Evolutionary conservation across 2,797 vertebrate genomes (phyloP).

Genomic region (Peromyscus nudipes): DNA sequence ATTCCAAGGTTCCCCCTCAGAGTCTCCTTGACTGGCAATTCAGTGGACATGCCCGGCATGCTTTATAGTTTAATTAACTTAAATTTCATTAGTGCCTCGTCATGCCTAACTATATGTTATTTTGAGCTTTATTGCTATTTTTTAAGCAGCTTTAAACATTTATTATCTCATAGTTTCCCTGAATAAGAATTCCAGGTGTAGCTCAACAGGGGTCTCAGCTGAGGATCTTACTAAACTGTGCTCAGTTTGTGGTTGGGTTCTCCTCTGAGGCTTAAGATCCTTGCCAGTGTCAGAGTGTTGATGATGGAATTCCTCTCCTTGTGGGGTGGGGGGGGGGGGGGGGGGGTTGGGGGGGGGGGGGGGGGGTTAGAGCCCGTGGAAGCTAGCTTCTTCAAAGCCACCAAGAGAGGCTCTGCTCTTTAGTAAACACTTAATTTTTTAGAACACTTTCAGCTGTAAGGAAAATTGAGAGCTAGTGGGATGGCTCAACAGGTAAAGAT

Average conservation of each 20-base stretch:
- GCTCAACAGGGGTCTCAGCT: neutral
- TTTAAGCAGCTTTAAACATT: neutral
- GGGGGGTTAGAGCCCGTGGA: neutral
- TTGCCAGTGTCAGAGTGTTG: neutral
- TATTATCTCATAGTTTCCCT: neutral
- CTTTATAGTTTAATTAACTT: neutral
- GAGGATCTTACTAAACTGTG: neutral
- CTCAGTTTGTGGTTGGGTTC: neutral
- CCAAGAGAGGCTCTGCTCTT: neutral
- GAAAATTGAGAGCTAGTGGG: neutral
- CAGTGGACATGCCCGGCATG: no score
- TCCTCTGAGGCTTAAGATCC: neutral
- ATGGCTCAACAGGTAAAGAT: neutral
- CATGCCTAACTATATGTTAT: neutral
- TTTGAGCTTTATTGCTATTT: neutral
- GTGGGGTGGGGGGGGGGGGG: no score
- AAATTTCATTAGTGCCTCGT: neutral
- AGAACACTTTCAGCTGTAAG: slow-evolving; percentile 40
- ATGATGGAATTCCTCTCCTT: neutral
- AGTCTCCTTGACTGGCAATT: neutral
- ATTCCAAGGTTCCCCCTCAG: neutral
- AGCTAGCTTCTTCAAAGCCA: neutral
- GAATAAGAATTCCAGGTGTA: neutral
- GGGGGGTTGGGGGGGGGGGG: no score
- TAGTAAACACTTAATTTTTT: neutral